A percentile compares a stretch with the other conserved stretches of the same genome.
phyloP scores from a whole-genome alignment of 2,797 vertebrate species.

The Spondyliosoma cantharus region DNA sequence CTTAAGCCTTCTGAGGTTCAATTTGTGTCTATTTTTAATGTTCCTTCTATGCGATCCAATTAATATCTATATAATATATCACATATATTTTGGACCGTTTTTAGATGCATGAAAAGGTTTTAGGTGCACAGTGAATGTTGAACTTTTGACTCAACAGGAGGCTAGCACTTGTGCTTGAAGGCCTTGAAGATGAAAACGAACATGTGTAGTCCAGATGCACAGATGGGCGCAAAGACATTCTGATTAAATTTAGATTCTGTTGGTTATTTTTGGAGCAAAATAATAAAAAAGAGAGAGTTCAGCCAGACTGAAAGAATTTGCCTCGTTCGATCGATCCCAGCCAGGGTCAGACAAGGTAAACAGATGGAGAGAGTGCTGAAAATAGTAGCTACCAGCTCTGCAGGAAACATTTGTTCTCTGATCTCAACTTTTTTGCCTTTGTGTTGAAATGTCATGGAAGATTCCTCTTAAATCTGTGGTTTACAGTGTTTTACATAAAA shows the following conservation, averaged over 20 bases:
- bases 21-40: no score
- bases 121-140: not conserved
- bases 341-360: slow-evolving; percentile 21
- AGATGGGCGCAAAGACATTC: not conserved
- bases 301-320: slow-evolving; percentile 14
- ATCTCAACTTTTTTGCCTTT: not conserved
- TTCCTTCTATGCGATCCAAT: no score
- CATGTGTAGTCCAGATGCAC: slow-evolving; percentile 39
- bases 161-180: slow-evolving; percentile 21
- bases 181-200: slow-evolving; percentile 18
- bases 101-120: not conserved
- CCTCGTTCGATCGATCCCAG: not conserved
- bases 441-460: not conserved
- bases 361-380: slow-evolving; percentile 11
- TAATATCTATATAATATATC: no score
- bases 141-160: not conserved
- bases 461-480: slow-evolving; percentile 1
- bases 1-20: no score
- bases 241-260: not conserved
- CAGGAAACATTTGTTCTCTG: slow-evolving; percentile 10
- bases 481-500: not conserved
- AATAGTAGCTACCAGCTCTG: not conserved
- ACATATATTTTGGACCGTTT: not conserved
- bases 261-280: slow-evolving; percentile 33
- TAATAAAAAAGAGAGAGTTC: not conserved